A percentile compares a stretch with the other conserved stretches of the same genome.
These are phyloP conservation scores for Parus major DNA, from an alignment of 2,113 vertebrate genomes.

Conservation along the genomic window DNA sequence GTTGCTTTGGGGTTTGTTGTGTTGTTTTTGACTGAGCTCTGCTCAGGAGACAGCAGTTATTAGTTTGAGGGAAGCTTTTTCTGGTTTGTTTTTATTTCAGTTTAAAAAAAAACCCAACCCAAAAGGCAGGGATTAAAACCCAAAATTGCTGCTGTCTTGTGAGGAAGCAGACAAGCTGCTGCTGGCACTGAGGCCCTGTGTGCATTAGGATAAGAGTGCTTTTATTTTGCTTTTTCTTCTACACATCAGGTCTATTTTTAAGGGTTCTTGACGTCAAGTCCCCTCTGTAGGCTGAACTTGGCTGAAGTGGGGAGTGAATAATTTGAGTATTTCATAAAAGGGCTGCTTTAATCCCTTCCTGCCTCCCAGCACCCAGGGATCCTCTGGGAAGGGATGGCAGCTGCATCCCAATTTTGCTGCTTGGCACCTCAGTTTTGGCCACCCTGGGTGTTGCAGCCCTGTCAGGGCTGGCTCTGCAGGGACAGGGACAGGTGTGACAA, in stretches of 20 bases:
- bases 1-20: background rate
- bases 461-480: accelerated
- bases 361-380: background rate
- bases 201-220: background rate
- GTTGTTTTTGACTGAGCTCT: background rate
- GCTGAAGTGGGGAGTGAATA: background rate
- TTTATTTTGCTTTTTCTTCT: background rate
- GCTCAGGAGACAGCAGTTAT: background rate
- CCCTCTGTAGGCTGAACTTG: background rate
- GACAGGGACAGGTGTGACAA: background rate
- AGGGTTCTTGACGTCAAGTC: background rate
- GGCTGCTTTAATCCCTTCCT: accelerated
- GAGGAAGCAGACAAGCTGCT: background rate
- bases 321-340: background rate
- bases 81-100: background rate
- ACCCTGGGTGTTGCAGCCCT: accelerated
- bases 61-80: background rate
- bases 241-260: background rate
- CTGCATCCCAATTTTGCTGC: accelerated
- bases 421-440: accelerated
- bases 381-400: background rate
- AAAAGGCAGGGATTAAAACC: background rate
- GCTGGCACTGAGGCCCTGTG: background rate
- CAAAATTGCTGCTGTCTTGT: background rate
- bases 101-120: background rate